These are phyloP conservation scores for Polyodon spathula DNA, from an alignment of 2,113 vertebrate species.

Conservation along the genomic window DNA sequence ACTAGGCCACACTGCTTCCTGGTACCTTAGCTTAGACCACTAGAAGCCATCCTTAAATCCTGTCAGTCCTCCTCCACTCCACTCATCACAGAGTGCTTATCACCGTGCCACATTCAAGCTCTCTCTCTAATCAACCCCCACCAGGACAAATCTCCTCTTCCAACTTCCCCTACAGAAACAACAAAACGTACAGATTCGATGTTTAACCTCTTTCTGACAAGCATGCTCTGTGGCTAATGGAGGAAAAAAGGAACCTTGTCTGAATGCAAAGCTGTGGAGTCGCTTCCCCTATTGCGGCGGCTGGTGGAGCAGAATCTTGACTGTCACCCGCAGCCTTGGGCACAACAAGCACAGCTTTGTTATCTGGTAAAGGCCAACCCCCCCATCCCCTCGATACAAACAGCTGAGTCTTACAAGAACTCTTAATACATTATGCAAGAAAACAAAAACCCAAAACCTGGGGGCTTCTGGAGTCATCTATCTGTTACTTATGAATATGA, in stretches of 20 bases:
- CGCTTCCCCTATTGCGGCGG: not conserved
- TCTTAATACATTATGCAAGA: not conserved
- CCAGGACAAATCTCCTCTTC: not conserved
- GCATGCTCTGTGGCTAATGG: not conserved
- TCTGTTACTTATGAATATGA: too few relatives aligned
- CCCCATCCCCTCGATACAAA: not conserved
- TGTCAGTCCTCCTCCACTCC: too few relatives aligned
- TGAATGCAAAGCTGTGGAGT: not conserved
- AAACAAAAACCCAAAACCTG: not conserved
- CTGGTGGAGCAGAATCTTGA: not conserved
- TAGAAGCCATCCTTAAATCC: too few relatives aligned
- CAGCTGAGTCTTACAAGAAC: not conserved
- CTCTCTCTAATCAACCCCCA: too few relatives aligned
- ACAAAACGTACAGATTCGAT: not conserved
- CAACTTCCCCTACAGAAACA: not conserved
- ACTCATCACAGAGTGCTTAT: too few relatives aligned
- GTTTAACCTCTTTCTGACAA: not conserved
- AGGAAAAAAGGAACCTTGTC: not conserved
- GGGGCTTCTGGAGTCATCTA: too few relatives aligned
- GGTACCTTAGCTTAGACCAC: too few relatives aligned
- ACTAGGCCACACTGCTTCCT: too few relatives aligned
- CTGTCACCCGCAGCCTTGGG: not conserved
- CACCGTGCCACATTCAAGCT: too few relatives aligned
- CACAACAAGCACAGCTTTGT: not conserved
- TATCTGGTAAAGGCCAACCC: not conserved